Evolutionary conservation across 30 jellyfish, hydroid and myxozoan genomes (phyloP), one percentile per base, ranked within the genome.

Genomic region (Aurelia sp.): DNA sequence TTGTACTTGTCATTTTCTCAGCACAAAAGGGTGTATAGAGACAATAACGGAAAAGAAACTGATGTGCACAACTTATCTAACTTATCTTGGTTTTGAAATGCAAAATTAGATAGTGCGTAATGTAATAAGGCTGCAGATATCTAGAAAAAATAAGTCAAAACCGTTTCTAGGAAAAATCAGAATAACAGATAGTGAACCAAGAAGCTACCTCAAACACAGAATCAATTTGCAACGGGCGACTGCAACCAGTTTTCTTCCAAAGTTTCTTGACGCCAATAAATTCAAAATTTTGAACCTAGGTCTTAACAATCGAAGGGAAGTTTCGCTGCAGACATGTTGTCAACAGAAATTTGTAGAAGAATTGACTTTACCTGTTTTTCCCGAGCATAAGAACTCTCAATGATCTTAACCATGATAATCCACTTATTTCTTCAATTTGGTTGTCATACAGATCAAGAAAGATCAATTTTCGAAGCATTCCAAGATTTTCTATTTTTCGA

Each of bases 351-450:
- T 23, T 18, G 21, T 7, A 40, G 21, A 12, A 70, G 4, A 70
- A 70, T 13, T 12, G 50, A 12, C 13, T 8, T n/a, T 62, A 82
- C 96, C 96, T 86, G 48, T 92, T 92, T 78, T 92, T 92, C 52
- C 98, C 98, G 4, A 92, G 90, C 98, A 92, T 92, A 41, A 92
- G 89, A 35, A 92, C 98, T 16, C 98, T 66, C 9, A 92, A 68
- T 3, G 92, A 86, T 69, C 78, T 86, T 76, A 92, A 61, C 18
- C 90, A 15, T 35, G 96, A 68, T 30, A 92, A 65, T 19, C 98
- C 98, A 66, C 57, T 67, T 9, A 92, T 92, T 68, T 86, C 98
- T 21, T 92, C 96, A 13, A 92, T 78, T 20, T 92, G 90, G 74
- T 92, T 92, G 79, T 92, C 98, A 62, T 92, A 92, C 74, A 92